Conservation (phyloP, 2,888 invertebrate species). For the Crioceris asparagi region DNA sequence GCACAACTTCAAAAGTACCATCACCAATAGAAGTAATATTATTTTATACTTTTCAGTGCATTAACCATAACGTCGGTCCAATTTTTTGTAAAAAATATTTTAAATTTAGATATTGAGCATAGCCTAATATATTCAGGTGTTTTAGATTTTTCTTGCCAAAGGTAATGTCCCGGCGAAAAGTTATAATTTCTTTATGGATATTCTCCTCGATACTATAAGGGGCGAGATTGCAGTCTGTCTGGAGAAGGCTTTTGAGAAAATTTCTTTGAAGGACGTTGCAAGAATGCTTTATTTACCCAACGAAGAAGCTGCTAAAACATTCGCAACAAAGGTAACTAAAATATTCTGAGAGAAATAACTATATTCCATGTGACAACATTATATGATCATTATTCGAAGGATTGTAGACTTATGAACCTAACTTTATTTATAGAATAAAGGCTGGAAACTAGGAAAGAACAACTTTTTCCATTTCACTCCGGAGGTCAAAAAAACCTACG, state of each 20-base stretch:
- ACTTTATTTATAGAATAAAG: conserved; percentile 47
- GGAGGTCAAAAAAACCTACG: conserved; percentile 63
- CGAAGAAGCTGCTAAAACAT: conserved; percentile 66
- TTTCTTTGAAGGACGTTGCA: conserved; percentile 77
- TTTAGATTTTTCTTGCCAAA: conserved; percentile 74
- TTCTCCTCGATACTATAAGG: conserved; percentile 86
- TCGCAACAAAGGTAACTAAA: conserved; percentile 70
- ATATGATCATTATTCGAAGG: too few species aligned
- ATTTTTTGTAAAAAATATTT: not conserved
- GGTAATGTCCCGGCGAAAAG: conserved; percentile 93
- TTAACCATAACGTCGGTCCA: too few species aligned
- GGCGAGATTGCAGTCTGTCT: conserved; percentile 95
- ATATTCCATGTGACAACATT: too few species aligned
- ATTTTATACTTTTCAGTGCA: not conserved
- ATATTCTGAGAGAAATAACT: conserved; percentile 2
- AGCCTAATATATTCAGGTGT: conserved; percentile 16
- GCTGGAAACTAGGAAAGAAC: conserved; percentile 70
- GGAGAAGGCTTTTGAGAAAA: conserved; percentile 90
- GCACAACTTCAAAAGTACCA: too few species aligned
- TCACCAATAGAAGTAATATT: too few species aligned
- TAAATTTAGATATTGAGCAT: conserved; percentile 1
- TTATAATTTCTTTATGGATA: conserved; percentile 95
- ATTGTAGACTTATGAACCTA: not conserved
- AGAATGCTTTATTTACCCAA: conserved; percentile 77
- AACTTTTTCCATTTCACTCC: conserved; percentile 74